Evolutionary conservation across 2,888 invertebrate species (phyloP), one percentile per base, ranked within the genome.

Genomic region (Copidosoma aretas): DNA sequence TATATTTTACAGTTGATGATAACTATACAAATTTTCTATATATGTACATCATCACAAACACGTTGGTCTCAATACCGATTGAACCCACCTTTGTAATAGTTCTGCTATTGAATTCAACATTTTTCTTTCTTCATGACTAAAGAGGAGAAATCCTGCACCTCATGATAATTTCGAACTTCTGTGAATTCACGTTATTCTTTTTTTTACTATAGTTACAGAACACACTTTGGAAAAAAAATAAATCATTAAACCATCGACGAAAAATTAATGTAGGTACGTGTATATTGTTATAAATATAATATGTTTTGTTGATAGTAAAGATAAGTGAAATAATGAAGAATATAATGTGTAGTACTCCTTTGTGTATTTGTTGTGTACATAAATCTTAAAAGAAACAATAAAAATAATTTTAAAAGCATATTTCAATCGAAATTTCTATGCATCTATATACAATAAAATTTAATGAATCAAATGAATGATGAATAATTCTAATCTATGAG

Each of bases 241-340:
- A 32, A 32, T 3, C 32, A 32, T 8, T 79, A 80, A 76, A 63
- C 65, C 65, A 71, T 57, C 64, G 64, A 69, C 54, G 60, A 68
- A 71, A 41, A 52, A 46, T n/a, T n/a, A n/a, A 71, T 77, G 75
- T 77, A 79, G 78, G 79, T 80, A 79, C 73, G 80, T 83, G 82
- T 83, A 81, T 81, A 83, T 79, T 81, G 81, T 80, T 82, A 81
- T 81, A 80, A 78, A 81, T 81, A 81, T 81, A 80, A 81, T 81
- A 81, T 81, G 78, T 80, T 78, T 74, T 81, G 80, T 80, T 76
- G 73, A 79, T 80, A 79, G 77, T 75, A 74, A 72, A 77, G 75
- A 79, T 78, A 78, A 80, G 77, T 79, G 78, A 80, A 81, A 81
- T 80, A 80, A 82, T 81, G 81, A 80, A 81, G 79, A 80, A 73